A percentile compares a stretch with the other conserved stretches of the same genome.
Evolutionary conservation across 2,113 vertebrate species (phyloP).

Genomic region (Burhinus bistriatus): DNA sequence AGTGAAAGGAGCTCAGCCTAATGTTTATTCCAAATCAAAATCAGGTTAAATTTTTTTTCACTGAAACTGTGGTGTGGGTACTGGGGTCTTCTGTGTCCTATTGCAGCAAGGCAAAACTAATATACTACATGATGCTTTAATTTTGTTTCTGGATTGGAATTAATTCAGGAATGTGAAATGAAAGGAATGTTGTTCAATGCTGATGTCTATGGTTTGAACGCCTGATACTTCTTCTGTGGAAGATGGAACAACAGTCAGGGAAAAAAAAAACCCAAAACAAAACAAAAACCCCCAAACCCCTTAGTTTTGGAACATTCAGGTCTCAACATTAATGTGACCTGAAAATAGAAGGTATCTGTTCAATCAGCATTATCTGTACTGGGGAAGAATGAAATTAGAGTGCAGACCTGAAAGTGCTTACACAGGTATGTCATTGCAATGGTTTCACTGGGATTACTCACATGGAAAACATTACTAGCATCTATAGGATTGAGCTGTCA

Average conservation of each 20-base stretch:
- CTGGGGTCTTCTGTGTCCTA: background rate
- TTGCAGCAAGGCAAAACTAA: background rate
- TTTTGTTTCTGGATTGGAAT: background rate
- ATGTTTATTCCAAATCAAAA: background rate
- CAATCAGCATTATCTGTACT: background rate
- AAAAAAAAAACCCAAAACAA: background rate
- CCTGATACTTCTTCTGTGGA: background rate
- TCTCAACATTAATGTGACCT: background rate
- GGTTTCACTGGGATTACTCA: background rate
- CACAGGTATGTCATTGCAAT: background rate
- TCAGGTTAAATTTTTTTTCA: background rate
- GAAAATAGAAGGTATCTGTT: background rate
- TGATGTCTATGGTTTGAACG: background rate
- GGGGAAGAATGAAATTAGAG: background rate
- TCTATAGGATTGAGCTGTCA: background rate
- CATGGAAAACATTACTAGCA: background rate
- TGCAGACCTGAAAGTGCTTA: background rate
- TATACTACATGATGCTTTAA: background rate
- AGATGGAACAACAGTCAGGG: background rate
- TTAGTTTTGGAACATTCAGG: background rate
- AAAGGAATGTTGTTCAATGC: background rate
- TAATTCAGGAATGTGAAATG: constrained; percentile 2
- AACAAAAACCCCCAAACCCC: too few relatives aligned
- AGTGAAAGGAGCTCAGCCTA: background rate
- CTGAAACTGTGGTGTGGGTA: background rate